Evolutionary conservation across 53 echinoderm and acorn worm species (phyloP).

Genomic region (Holothuria scabra): DNA sequence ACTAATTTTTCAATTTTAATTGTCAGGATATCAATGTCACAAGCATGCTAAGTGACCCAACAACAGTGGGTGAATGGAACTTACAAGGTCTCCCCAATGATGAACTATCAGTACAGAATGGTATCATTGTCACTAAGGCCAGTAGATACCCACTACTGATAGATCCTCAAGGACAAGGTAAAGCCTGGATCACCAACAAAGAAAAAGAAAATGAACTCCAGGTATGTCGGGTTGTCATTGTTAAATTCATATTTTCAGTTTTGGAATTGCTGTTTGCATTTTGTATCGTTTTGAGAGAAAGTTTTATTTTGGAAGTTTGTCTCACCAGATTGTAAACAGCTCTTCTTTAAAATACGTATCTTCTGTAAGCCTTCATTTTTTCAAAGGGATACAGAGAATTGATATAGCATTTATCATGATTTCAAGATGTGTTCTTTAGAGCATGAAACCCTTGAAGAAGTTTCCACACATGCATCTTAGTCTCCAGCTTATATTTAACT

Average conservation of each 20-base stretch:
- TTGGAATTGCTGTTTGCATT: no score
- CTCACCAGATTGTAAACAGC: no score
- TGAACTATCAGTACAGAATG: conserved; percentile 96
- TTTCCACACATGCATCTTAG: background rate
- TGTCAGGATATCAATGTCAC: conserved; percentile 87
- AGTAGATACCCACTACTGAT: conserved; percentile 86
- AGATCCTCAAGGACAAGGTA: conserved; percentile 99
- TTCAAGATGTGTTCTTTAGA: no score
- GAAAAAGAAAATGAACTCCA: conserved; percentile 82
- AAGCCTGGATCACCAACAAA: conserved; percentile 91
- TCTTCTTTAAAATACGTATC: no score
- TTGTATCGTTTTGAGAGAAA: no score
- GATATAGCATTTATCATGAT: no score
- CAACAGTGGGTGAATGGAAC: conserved; percentile 95
- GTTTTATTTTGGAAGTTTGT: no score
- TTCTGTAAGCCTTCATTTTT: no score
- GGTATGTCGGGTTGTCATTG: conserved; percentile 18
- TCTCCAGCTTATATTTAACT: no score
- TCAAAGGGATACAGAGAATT: no score
- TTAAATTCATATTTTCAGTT: no score
- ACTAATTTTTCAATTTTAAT: no score
- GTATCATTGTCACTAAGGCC: conserved; percentile 99
- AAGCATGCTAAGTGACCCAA: conserved; percentile 80
- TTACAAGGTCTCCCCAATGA: conserved; percentile 98
- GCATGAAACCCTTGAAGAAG: background rate